These are phyloP conservation scores for Podarcis cretensis DNA, from an alignment of 2,113 vertebrate genomes.

Conservation along the genomic window DNA sequence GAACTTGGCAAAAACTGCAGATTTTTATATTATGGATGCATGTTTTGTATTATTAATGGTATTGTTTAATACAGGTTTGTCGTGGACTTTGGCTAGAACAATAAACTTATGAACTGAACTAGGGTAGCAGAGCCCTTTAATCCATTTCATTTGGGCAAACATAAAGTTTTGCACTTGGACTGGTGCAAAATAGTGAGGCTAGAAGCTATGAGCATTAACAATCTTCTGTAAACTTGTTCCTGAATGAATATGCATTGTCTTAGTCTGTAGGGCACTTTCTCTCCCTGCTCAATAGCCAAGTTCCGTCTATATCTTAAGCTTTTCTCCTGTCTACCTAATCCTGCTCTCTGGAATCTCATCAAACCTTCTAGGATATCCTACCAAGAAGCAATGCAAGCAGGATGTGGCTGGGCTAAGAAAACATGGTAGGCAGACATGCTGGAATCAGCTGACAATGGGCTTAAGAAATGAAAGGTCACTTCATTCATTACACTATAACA, in stretches of 20 bases:
- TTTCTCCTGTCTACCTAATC: neutral
- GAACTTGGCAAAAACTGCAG: too few species aligned
- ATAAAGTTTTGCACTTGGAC: too few species aligned
- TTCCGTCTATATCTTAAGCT: neutral
- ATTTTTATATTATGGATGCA: too few species aligned
- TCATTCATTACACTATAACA: neutral
- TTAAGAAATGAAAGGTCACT: neutral
- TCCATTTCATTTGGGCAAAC: too few species aligned
- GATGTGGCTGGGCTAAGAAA: neutral
- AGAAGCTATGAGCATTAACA: neutral
- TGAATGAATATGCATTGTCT: neutral
- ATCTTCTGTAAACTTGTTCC: neutral
- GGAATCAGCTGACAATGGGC: neutral
- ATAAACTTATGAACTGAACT: too few species aligned
- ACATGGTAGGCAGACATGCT: neutral
- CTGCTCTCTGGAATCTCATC: neutral
- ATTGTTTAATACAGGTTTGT: too few species aligned
- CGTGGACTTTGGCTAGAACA: too few species aligned
- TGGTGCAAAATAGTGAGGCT: too few species aligned
- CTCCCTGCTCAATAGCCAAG: neutral
- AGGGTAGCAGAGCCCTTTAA: too few species aligned
- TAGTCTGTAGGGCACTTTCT: neutral
- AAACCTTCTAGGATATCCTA: neutral
- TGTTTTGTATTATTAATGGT: too few species aligned
- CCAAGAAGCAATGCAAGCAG: neutral